Evolutionary conservation across 2,888 invertebrate genomes (phyloP), one percentile per base, ranked within the genome.

Genomic region (Caprella mutica): DNA sequence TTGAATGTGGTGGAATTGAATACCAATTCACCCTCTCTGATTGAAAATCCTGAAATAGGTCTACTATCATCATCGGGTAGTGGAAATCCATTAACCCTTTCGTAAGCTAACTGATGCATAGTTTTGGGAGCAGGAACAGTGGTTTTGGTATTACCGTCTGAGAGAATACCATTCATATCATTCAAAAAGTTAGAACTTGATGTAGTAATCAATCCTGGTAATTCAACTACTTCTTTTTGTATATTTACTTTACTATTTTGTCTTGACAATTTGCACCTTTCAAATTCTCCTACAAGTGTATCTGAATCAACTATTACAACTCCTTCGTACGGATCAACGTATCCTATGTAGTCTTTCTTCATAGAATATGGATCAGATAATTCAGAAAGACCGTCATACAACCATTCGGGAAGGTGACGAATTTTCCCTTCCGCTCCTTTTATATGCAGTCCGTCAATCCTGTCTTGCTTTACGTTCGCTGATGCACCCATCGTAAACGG

Each of bases 101-200:
- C 48, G 19, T 48, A 48, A 5, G 48, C 48, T 3, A 48, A 30
- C 26, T 48, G 30, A 29, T 48, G 48, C 48, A 48, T 48, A 12
- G 48, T 48, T 30, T 48, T 48, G 8, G n/a, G n/a, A n/a, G n/a
- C n/a, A n/a, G n/a, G n/a, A n/a, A n/a, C n/a, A n/a, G n/a, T n/a
- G n/a, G n/a, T n/a, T n/a, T n/a, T n/a, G n/a, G n/a, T n/a, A n/a
- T n/a, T n/a, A n/a, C n/a, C n/a, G n/a, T n/a, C n/a, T n/a, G n/a
- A n/a, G n/a, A n/a, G n/a, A n/a, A n/a, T n/a, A n/a, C n/a, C n/a
- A n/a, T n/a, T n/a, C n/a, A n/a, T n/a, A n/a, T n/a, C n/a, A n/a
- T n/a, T n/a, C n/a, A n/a, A n/a, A n/a, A n/a, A n/a, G n/a, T n/a
- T n/a, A n/a, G n/a, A n/a, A n/a, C n/a, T n/a, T n/a, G n/a, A n/a